Percentiles rank a stretch among this genome's conserved stretches.
Evolutionary conservation across 2,888 invertebrate genomes (phyloP).

Genomic region (Drosophila lacicola): DNA sequence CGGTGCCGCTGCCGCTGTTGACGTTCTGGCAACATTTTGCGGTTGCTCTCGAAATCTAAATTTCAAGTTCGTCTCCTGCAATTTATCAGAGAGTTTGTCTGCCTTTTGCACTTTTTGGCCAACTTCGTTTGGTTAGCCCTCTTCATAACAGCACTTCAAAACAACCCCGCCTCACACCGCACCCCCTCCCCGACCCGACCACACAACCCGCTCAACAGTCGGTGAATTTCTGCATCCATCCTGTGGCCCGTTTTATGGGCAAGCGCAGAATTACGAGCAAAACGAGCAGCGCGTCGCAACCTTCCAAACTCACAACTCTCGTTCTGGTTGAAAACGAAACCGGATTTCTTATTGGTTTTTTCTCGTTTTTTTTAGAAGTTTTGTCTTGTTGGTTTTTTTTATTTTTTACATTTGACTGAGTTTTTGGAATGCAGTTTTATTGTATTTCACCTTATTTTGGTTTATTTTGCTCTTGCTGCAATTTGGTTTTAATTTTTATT

Average conservation of each 20-base stretch:
- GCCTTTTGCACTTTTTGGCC: slow-evolving; percentile 49
- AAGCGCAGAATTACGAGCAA: slow-evolving; percentile 55
- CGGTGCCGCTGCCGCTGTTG: slow-evolving; percentile 17
- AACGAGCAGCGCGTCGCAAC: slow-evolving; percentile 45
- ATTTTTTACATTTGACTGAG: slow-evolving; percentile 71
- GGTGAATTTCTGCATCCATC: slow-evolving; percentile 57
- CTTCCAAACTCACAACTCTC: slow-evolving; percentile 57
- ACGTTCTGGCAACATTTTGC: slow-evolving; percentile 49
- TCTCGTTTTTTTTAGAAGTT: slow-evolving; percentile 64
- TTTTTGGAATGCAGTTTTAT: slow-evolving; percentile 73
- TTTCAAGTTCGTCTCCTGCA: slow-evolving; percentile 80
- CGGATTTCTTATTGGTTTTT: slow-evolving; percentile 76
- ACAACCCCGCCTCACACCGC: slow-evolving; percentile 7
- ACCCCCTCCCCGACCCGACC: background rate
- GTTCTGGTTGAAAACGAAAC: slow-evolving; percentile 82
- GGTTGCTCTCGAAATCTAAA: slow-evolving; percentile 78
- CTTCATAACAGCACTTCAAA: slow-evolving; percentile 62
- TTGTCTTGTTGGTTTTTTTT: slow-evolving; percentile 46
- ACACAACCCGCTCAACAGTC: slow-evolving; percentile 5
- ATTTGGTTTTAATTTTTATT: slow-evolving; percentile 28
- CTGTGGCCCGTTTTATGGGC: slow-evolving; percentile 53
- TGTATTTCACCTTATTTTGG: slow-evolving; percentile 57
- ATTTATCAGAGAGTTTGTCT: slow-evolving; percentile 61
- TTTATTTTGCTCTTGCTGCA: slow-evolving; percentile 39
- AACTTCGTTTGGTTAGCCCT: slow-evolving; percentile 52